A percentile compares a stretch with the other conserved stretches of the same genome.
Evolutionary conservation across 2,113 vertebrate species (phyloP).

Genomic region (Bettongia penicillata): DNA sequence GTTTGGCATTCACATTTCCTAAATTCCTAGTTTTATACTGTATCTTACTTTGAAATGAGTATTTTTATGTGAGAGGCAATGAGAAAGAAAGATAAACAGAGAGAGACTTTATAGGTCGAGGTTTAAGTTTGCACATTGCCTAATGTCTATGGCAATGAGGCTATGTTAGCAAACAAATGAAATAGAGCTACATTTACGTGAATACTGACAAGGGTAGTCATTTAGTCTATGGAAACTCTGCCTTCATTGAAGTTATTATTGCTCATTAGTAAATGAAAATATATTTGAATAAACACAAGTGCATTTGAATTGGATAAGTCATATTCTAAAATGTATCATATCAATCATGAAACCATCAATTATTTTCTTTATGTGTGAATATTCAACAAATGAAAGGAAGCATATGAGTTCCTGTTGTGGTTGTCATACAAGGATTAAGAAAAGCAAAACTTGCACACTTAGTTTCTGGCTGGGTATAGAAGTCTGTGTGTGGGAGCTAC

Average conservation of each 20-base stretch:
- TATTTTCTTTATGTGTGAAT: not conserved
- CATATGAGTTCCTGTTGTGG: not conserved
- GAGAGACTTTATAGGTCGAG: not conserved
- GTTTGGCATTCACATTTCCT: too few species aligned
- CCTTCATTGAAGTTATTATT: not conserved
- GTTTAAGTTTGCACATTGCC: not conserved
- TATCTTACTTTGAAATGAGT: not conserved
- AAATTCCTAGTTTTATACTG: not conserved
- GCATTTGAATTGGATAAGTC: not conserved
- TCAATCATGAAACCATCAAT: not conserved
- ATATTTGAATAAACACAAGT: not conserved
- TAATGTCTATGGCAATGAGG: not conserved
- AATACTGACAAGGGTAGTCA: not conserved
- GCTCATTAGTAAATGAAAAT: not conserved
- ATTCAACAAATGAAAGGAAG: not conserved
- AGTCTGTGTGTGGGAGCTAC: not conserved
- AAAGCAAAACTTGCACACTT: not conserved
- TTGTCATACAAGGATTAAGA: not conserved
- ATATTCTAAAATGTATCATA: not conserved
- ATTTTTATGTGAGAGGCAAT: not conserved
- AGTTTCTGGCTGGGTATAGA: not conserved
- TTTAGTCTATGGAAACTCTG: not conserved
- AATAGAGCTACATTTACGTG: not conserved
- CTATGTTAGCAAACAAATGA: not conserved
- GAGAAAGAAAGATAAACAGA: constrained; percentile 1